These are phyloP conservation scores for Karalla daura DNA, from an alignment of 2,797 vertebrate genomes.

Conservation along the genomic window DNA sequence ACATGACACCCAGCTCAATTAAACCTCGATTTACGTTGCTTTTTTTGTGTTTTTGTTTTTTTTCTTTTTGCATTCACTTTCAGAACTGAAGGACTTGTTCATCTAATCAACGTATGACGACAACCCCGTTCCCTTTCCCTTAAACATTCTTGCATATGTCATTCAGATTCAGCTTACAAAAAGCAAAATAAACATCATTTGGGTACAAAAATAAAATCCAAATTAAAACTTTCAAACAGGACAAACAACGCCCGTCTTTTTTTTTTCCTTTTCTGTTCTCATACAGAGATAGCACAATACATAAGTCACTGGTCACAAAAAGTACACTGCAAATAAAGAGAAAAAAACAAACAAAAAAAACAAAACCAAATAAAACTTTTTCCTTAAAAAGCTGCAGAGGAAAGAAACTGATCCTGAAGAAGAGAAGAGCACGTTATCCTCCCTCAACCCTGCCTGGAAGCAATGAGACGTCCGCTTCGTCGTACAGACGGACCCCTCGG, in stretches of 20 bases:
- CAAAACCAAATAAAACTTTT: constrained; percentile 23
- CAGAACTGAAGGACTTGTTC: constrained; percentile 43
- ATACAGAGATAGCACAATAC: constrained; percentile 77
- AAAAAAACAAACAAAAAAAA: too few relatives aligned
- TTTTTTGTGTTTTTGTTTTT: background rate
- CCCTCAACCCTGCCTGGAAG: constrained; percentile 55
- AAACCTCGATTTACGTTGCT: constrained; percentile 46
- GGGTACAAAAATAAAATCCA: constrained; percentile 87
- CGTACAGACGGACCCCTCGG: constrained; percentile 31
- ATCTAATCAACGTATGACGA: constrained; percentile 48
- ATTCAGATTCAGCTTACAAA: constrained; percentile 76
- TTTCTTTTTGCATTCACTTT: background rate
- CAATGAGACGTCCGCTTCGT: constrained; percentile 37
- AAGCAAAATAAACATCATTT: constrained; percentile 72
- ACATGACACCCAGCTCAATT: constrained; percentile 56
- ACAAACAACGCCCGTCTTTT: constrained; percentile 34
- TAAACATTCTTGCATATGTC: constrained; percentile 68
- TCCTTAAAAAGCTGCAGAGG: constrained; percentile 54
- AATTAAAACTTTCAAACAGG: constrained; percentile 79
- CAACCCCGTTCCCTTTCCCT: constrained; percentile 48
- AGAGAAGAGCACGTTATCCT: constrained; percentile 60
- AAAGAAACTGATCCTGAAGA: constrained; percentile 71
- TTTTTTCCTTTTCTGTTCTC: constrained; percentile 46
- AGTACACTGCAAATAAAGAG: constrained; percentile 78
- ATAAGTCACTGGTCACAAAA: constrained; percentile 80